Base-by-base conservation (phyloP, 2,888 invertebrate species). In the Scrobipalpa atriplicella region DNA sequence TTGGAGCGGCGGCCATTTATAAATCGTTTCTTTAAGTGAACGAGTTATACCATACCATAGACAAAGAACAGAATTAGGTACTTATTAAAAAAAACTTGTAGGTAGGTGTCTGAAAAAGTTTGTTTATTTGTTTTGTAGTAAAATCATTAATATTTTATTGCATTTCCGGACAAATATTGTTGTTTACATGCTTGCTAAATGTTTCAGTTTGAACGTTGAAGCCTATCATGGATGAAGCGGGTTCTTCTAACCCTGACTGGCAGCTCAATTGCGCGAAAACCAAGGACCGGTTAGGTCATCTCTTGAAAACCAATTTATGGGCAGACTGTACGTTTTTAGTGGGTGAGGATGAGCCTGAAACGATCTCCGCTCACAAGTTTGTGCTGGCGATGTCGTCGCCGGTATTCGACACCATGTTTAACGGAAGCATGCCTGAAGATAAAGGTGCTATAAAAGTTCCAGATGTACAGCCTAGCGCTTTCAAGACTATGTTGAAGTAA, bases 391-490 rank as follows among this genome's bases (percentile, higher is more conserved):
- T 97, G 96, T 95, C 97, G 0, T 97, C 97, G 70, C 97, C 97
- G 0, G 97, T 97, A 0, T 97, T 97, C 79, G 97, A 97, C 78
- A 95, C 96, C 0, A 97, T 97, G 97, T 97, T 97, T 79, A 97
- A 94, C 78, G 97, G 97, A 0, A 95, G 96, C 36, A 95, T 97
- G 93, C 95, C 97, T 0, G 97, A 97, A 76, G 95, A 60, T 5
- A 94, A 94, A 69, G 95, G 95, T 73, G 96, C 96, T 0, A 97
- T 97, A 73, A 94, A 95, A 0, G 97, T 97, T 73, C 93, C 95
- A 36, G 97, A 97, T 82, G 96, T 97, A 0, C 97, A 97, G 81
- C 97, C 97, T 2, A 97, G 97, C 73, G 97, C 97, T 0, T 97
- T 97, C 76, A 95, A 95, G 83, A 95, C 96, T 2, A 89, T 97